Evolutionary conservation across 2,113 vertebrate genomes (phyloP).

Genomic region (Ornithorhynchus anatinus): DNA sequence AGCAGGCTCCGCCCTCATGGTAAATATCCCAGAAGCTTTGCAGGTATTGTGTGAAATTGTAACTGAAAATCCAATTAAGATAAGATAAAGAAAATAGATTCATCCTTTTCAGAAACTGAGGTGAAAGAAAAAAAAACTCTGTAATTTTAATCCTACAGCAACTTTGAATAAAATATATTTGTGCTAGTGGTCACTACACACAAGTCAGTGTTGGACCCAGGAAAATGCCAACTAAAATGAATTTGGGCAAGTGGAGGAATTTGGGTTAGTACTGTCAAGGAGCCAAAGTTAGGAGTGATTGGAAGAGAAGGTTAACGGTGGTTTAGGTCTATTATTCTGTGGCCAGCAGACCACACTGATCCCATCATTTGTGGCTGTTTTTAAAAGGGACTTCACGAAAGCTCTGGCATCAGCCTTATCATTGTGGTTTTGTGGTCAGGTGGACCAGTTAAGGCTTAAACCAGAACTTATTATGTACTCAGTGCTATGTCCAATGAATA

Average conservation of each 20-base stretch:
- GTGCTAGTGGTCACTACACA: too few species aligned
- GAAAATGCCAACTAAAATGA: too few species aligned
- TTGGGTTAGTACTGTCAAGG: neutral
- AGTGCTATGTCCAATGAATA: conserved; percentile 1
- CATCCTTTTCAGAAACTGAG: too few species aligned
- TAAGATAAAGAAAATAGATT: too few species aligned
- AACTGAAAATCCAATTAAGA: too few species aligned
- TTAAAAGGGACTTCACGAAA: conserved; percentile 29
- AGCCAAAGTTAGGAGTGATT: neutral
- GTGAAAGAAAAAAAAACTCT: too few species aligned
- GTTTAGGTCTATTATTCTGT: conserved; percentile 54
- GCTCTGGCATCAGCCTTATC: conserved; percentile 53
- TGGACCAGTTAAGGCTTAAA: conserved; percentile 11
- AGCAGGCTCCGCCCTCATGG: too few species aligned
- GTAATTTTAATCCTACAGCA: neutral
- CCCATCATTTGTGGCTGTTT: conserved; percentile 60
- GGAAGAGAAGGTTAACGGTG: conserved; percentile 20
- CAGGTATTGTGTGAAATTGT: too few species aligned
- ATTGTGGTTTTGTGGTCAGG: conserved; percentile 66
- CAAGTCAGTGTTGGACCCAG: too few species aligned
- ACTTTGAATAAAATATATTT: neutral
- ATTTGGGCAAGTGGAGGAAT: neutral
- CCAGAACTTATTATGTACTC: conserved; percentile 17
- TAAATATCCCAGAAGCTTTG: too few species aligned
- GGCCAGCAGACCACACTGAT: conserved; percentile 46